These are phyloP conservation scores for Drymodes brunneopygia DNA, from an alignment of 2,113 vertebrate genomes.

Conservation along the genomic window DNA sequence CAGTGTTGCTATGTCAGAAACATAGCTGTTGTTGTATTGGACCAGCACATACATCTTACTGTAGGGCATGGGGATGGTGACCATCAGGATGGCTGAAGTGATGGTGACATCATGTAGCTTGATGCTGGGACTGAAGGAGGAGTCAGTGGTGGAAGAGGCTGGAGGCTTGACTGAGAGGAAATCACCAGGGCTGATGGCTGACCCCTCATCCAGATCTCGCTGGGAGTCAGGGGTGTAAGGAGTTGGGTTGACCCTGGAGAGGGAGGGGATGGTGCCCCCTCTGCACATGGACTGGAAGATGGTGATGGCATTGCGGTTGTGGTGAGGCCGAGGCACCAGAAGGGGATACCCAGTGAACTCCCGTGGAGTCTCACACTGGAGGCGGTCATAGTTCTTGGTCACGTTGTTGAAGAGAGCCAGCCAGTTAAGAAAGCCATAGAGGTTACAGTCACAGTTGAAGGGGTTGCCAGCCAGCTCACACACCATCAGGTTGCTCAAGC, in stretches of 20 bases:
- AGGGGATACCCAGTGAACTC: conserved; percentile 89
- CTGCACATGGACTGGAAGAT: conserved; percentile 88
- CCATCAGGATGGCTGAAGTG: conserved; percentile 83
- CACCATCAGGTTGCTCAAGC: conserved; percentile 86
- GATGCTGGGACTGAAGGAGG: conserved; percentile 82
- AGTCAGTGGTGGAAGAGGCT: conserved; percentile 81
- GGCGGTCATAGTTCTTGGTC: conserved; percentile 93
- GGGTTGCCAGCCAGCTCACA: conserved; percentile 95
- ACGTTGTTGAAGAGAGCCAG: conserved; percentile 94
- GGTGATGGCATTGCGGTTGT: conserved; percentile 87
- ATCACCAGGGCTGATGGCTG: conserved; percentile 84
- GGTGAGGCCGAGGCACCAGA: conserved; percentile 85
- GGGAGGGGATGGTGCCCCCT: conserved; percentile 80
- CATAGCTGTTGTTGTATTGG: conserved; percentile 88
- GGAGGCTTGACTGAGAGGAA: conserved; percentile 84
- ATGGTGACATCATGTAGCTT: conserved; percentile 85
- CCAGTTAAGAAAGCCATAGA: conserved; percentile 92
- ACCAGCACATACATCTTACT: conserved; percentile 97
- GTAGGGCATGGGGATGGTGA: conserved; percentile 91
- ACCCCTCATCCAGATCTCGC: conserved; percentile 81
- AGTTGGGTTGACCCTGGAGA: conserved; percentile 81
- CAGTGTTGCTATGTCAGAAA: conserved; percentile 86
- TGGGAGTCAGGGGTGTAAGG: conserved; percentile 78
- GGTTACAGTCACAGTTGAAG: conserved; percentile 95
- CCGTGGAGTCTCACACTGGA: conserved; percentile 91